Evolutionary conservation across 2,888 invertebrate species (phyloP), one percentile per base, ranked within the genome.

Genomic region (Drosophila sordidula): DNA sequence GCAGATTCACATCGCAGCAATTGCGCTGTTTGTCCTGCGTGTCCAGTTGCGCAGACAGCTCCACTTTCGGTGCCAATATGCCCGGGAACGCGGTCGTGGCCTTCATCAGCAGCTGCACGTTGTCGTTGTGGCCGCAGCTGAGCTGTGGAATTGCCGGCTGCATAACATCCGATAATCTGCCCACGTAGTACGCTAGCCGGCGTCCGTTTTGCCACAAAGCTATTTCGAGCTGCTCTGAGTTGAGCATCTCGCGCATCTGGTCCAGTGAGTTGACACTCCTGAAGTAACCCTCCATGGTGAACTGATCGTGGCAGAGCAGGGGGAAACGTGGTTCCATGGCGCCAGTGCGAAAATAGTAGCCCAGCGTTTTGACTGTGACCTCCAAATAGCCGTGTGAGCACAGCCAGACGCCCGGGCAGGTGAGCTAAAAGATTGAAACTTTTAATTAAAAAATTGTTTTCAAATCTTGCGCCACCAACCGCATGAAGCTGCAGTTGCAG

Each of bases 321-420:
- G 92, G 92, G 65, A 92, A 92, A 16, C 81, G 89, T 0, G 92
- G 91, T 45, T 91, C 90, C 89, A 91, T 90, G 8, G 91, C 87
- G 5, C 90, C 90, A 0, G 92, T 91, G 34, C 91, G 90, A 56
- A 92, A 91, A 59, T 89, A 91, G 52, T 92, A 92, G 12, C 92
- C 92, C 39, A 92, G 65, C 0, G 90, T 88, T 56, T 92, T 92
- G 3, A 92, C 70, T n/a, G 91, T 92, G 2, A 81, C 83, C 74
- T 92, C 92, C 62, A 92, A 63, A 59, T 88, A 90, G 32, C 92
- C 91, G 75, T 90, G 90, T 9, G 90, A 90, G 59, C 92, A 92
- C 0, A 92, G 78, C 91, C 92, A 92, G 34, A 92, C 92, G 2
- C 92, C 92, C 0, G 92, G 92, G 39, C 92, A 92, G 39, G 92